These are phyloP conservation scores for Ellobius talpinus DNA, from an alignment of 2,113 vertebrate genomes.

Conservation along the genomic window DNA sequence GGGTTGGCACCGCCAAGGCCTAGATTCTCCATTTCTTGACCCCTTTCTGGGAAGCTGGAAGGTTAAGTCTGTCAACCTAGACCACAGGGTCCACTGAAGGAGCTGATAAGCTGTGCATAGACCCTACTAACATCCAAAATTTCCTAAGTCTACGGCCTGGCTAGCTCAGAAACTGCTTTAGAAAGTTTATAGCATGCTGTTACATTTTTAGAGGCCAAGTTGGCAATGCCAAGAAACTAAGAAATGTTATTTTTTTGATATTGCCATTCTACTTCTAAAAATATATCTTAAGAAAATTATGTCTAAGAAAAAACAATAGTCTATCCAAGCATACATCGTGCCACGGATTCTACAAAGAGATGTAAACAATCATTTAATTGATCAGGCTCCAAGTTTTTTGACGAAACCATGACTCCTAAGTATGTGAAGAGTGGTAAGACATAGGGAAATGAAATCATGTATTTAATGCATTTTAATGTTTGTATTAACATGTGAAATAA, in stretches of 20 bases:
- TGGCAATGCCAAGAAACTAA: neutral
- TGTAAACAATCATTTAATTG: constrained; percentile 6
- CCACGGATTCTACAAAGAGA: neutral
- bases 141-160: neutral
- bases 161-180: neutral
- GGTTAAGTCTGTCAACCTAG: too few species aligned
- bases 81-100: neutral
- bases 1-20: neutral
- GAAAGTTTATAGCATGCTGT: neutral
- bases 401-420: neutral
- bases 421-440: neutral
- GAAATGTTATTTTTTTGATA: neutral
- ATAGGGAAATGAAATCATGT: neutral
- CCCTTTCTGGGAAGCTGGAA: neutral
- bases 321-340: neutral
- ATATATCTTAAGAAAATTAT: constrained; percentile 25
- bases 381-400: neutral
- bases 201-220: neutral
- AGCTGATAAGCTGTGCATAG: neutral
- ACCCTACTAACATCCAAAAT: neutral
- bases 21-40: neutral
- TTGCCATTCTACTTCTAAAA: neutral
- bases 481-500: neutral
- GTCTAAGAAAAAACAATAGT: constrained; percentile 5
- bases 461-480: neutral